Percentiles rank a stretch among this genome's conserved stretches.
phyloP scores from a whole-genome alignment of 2,797 vertebrate species.

The Spinus pinus region DNA sequence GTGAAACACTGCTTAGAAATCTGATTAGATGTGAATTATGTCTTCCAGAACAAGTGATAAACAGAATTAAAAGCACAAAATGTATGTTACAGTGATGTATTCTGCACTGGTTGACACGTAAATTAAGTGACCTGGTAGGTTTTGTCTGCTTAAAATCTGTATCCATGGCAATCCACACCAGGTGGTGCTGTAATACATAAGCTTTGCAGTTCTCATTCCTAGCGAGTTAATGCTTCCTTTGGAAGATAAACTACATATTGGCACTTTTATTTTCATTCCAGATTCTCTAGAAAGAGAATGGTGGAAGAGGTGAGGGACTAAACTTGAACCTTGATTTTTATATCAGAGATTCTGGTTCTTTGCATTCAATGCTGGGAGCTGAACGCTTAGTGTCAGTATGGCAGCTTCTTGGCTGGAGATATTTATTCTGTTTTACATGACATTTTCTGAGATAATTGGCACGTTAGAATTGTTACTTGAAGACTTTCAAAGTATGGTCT shows the following conservation, averaged over 20 bases:
- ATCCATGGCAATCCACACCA: slow-evolving; percentile 30
- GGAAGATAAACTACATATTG: neutral
- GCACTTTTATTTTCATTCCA: neutral
- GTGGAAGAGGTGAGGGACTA: neutral
- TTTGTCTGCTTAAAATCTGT: neutral
- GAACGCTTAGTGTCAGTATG: neutral
- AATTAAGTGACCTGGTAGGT: neutral
- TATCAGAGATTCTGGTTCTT: neutral
- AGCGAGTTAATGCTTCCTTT: neutral
- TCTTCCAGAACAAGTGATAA: neutral
- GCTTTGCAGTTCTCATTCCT: neutral
- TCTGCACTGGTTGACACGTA: neutral
- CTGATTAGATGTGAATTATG: neutral
- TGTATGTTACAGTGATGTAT: neutral
- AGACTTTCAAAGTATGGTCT: neutral
- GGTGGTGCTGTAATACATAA: slow-evolving; percentile 48
- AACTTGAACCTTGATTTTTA: neutral
- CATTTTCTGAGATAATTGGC: neutral
- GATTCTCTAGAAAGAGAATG: neutral
- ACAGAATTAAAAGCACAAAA: neutral
- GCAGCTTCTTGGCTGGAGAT: neutral
- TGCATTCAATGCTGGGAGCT: neutral
- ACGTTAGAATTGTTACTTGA: neutral
- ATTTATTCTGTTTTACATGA: neutral
- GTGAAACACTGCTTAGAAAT: neutral